A percentile compares a stretch with the other conserved stretches of the same genome.
These are phyloP conservation scores for Lepidochitona cinerea DNA, from an alignment of 2,888 invertebrate genomes.

Conservation along the genomic window DNA sequence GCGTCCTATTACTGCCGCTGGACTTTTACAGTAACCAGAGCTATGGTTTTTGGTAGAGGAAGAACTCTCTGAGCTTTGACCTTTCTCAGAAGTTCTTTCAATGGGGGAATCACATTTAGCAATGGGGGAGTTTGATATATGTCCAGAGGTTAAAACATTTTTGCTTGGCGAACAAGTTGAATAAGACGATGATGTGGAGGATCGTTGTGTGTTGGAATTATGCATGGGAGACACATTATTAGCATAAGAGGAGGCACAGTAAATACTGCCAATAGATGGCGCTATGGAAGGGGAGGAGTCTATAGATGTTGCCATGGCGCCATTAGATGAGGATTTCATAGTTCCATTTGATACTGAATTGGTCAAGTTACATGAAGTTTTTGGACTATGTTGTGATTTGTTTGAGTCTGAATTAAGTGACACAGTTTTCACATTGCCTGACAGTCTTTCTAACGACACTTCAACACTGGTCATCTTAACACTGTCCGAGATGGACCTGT, in stretches of 20 bases:
- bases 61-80: too few relatives aligned
- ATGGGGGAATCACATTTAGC: background rate
- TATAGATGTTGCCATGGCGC: slow-evolving; percentile 36
- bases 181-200: background rate
- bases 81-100: background rate
- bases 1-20: background rate
- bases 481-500: background rate
- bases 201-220: background rate
- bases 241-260: background rate
- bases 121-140: background rate
- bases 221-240: background rate
- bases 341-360: slow-evolving; percentile 28
- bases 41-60: background rate
- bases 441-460: background rate
- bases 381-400: background rate
- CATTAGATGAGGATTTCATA: slow-evolving; percentile 26
- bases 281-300: background rate
- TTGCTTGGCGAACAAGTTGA: background rate
- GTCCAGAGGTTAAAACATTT: background rate
- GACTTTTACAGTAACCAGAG: background rate
- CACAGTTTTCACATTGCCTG: background rate
- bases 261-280: background rate
- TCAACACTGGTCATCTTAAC: background rate
- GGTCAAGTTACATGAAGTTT: slow-evolving; percentile 13
- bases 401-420: background rate